A percentile compares a stretch with the other conserved stretches of the same genome.
Evolutionary conservation across 2,888 invertebrate species (phyloP).

Genomic region (Blomia tropicalis): DNA sequence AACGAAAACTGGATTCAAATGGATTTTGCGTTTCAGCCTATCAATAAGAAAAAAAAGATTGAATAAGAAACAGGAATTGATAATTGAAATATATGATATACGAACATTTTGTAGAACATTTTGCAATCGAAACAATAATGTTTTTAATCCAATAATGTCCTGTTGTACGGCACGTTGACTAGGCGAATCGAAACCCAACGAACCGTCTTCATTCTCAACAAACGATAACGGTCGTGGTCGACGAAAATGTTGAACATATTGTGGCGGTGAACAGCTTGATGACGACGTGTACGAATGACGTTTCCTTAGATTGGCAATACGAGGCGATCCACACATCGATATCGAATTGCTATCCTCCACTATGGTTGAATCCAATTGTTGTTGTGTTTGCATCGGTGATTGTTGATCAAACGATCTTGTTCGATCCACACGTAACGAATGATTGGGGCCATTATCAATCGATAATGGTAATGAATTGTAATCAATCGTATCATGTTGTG

Average conservation of each 20-base stretch:
- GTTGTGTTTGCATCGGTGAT: neutral
- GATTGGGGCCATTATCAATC: neutral
- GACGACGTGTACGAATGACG: constrained; percentile 14
- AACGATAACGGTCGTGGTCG: constrained; percentile 29
- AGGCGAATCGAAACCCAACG: constrained; percentile 27
- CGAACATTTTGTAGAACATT: constrained; percentile 29
- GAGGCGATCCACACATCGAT: neutral
- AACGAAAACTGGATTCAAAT: constrained; percentile 26
- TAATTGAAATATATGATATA: neutral
- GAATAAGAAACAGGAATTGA: neutral
- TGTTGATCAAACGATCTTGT: neutral
- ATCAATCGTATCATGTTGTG: neutral
- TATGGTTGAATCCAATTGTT: no score
- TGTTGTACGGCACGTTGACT: constrained; percentile 28
- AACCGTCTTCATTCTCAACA: constrained; percentile 28
- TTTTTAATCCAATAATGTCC: constrained; percentile 30
- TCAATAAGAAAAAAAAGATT: constrained; percentile 9
- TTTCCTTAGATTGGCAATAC: neutral
- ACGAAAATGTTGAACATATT: constrained; percentile 20
- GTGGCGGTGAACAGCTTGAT: neutral
- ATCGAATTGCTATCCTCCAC: neutral
- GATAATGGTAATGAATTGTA: constrained; percentile 2
- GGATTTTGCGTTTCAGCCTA: constrained; percentile 30
- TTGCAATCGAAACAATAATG: constrained; percentile 28
- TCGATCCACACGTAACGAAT: neutral